These are phyloP conservation scores for Ochotona curzoniae DNA, from an alignment of 2,113 vertebrate genomes.

Conservation along the genomic window DNA sequence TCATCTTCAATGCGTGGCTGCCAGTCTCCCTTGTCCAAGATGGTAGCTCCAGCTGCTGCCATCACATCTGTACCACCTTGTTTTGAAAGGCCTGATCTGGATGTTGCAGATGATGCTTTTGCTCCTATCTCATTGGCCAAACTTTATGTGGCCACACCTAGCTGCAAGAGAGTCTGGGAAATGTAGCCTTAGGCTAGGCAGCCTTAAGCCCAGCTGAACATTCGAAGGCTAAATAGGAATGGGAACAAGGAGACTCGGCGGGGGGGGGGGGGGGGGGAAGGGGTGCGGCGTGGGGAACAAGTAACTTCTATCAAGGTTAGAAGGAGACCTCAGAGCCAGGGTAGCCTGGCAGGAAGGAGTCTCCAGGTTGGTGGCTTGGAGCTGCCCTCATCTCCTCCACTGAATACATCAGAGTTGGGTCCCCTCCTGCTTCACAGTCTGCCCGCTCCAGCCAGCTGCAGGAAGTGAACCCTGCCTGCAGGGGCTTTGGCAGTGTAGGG, in stretches of 20 bases:
- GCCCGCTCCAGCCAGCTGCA: background rate
- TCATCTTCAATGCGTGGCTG: background rate
- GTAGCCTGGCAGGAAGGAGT: background rate
- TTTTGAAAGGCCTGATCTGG: background rate
- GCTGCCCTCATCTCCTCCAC: background rate
- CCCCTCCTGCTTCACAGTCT: background rate
- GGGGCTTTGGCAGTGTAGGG: background rate
- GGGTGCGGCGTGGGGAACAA: no score
- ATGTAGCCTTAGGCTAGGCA: background rate
- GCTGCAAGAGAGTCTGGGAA: conserved; percentile 17
- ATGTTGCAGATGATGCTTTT: background rate
- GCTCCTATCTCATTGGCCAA: background rate
- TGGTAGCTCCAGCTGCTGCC: background rate
- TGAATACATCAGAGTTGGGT: background rate
- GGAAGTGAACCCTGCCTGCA: background rate
- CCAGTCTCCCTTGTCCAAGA: background rate
- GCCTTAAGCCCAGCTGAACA: background rate
- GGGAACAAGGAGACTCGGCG: background rate
- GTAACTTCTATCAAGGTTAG: background rate
- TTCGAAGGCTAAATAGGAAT: background rate
- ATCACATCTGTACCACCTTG: background rate
- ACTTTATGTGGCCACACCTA: background rate
- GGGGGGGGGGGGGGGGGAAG: background rate
- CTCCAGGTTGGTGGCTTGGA: background rate
- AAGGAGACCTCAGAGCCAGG: background rate